Evolutionary conservation across 2,113 vertebrate genomes (phyloP), one percentile per base, ranked within the genome.

Genomic region (Prietella phreatophila): DNA sequence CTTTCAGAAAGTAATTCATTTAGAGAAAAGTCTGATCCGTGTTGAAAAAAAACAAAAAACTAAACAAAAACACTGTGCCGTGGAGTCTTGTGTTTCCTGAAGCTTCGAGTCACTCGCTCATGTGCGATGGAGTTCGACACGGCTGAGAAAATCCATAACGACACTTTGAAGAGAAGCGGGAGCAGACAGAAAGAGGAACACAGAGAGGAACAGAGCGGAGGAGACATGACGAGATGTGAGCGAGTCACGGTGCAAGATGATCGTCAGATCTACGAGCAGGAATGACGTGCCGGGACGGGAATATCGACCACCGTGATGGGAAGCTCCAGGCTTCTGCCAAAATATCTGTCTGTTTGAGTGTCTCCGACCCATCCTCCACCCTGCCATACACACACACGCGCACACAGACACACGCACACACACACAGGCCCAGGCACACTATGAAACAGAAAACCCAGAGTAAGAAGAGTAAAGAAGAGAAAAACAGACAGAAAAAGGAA

Each of bases 91-190:
- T 33, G 15, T 33, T 17, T 33, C 30, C 22, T 36, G 67, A 75
- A 33, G 36, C 55, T 83, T 67, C 75, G 39, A 69, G 67, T 33
- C 1, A 55, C n/a, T 14, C 6, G 65, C 55, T 83, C 67, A 60
- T n/a, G 80, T 69, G 15, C 7, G 65, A 82, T 58, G 19, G 20
- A 65, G 22, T 53, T 84, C 58, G 36, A 73, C 65, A 67, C 13
- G 60, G 15, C 30, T 55, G 85, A 80, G 85, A 81, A 81, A 69
- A 81, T 86, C 82, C 27, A 63, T 78, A 88, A 85, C 39, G 63
- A 39, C 79, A 81, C 71, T 87, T 92, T 91, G 4, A 88, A 92
- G 91, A 89, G 94, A 92, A 25, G 39, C 93, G 90, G 89, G 92
- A 87, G 67, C 27, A 93, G 91, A 92, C 75, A 14, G 36, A 61